phyloP scores from a whole-genome alignment of 2,797 vertebrate species.

The Siniperca obscura region DNA sequence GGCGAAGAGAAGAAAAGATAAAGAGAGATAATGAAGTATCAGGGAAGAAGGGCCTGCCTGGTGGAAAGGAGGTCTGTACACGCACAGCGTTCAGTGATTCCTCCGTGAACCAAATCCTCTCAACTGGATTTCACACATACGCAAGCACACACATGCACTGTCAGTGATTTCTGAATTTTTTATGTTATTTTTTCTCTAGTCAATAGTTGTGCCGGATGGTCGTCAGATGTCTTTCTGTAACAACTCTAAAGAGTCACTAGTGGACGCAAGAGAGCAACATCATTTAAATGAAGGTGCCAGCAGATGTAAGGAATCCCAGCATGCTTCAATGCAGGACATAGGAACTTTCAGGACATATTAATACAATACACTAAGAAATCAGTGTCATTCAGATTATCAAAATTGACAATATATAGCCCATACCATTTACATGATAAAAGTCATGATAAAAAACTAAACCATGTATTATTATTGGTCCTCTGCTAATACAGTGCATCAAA shows the following conservation, averaged over 20 bases:
- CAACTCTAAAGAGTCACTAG: constrained; percentile 33
- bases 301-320: constrained; percentile 1
- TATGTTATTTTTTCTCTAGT: constrained; percentile 34
- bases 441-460: not conserved
- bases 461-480: not conserved
- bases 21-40: constrained; percentile 18
- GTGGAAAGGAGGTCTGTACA: not conserved
- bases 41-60: not conserved
- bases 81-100: not conserved
- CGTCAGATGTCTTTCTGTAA: constrained; percentile 56
- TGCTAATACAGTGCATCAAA: constrained; percentile 24
- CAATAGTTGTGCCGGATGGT: constrained; percentile 41
- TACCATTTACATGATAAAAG: not conserved
- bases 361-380: not conserved
- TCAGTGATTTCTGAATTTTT: not conserved
- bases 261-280: constrained; percentile 27
- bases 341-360: not conserved
- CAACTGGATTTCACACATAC: not conserved
- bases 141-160: not conserved
- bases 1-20: not conserved
- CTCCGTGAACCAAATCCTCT: not conserved
- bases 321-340: not conserved
- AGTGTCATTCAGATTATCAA: not conserved
- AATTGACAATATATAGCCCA: not conserved
- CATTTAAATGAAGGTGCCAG: constrained; percentile 2